phyloP scores from a whole-genome alignment of 2,888 invertebrate genomes.

The Tetrapedia diversipes region DNA sequence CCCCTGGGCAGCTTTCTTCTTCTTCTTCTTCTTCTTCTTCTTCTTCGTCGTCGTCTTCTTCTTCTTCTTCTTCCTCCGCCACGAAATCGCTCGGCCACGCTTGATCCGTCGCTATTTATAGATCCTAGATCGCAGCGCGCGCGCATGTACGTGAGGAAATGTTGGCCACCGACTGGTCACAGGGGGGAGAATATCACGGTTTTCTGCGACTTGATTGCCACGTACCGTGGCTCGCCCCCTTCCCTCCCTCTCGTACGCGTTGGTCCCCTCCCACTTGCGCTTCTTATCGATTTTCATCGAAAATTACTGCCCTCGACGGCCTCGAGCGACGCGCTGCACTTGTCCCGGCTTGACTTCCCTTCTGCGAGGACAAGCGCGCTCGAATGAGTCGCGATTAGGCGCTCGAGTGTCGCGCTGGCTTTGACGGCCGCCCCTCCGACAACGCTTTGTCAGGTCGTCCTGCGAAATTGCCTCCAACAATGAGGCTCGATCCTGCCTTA shows the following conservation, averaged over 20 bases:
- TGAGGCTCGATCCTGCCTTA: background rate
- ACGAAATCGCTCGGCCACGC: slow-evolving; percentile 38
- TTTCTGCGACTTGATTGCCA: slow-evolving; percentile 40
- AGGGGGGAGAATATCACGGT: slow-evolving; percentile 37
- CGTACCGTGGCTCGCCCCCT: background rate
- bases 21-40: slow-evolving; percentile 11
- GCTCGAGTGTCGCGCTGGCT: slow-evolving; percentile 7
- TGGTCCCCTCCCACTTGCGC: background rate
- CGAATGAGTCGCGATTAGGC: slow-evolving; percentile 33
- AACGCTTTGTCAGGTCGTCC: background rate
- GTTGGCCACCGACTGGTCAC: slow-evolving; percentile 35
- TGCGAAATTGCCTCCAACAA: slow-evolving; percentile 3
- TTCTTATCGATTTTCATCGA: slow-evolving; percentile 51
- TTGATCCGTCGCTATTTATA: slow-evolving; percentile 65
- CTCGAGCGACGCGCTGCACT: slow-evolving; percentile 31
- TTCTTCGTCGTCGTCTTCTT: slow-evolving; percentile 48
- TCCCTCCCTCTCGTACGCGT: background rate
- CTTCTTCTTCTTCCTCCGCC: slow-evolving; percentile 50
- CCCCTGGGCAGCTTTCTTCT: background rate
- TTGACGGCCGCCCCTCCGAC: background rate
- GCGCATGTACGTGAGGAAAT: slow-evolving; percentile 44
- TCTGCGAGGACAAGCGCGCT: slow-evolving; percentile 7
- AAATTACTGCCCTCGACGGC: slow-evolving; percentile 43
- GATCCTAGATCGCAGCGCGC: slow-evolving; percentile 68
- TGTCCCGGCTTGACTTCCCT: slow-evolving; percentile 18